These are phyloP conservation scores for Notothenia rossii DNA, from an alignment of 2,113 vertebrate species.

Conservation along the genomic window DNA sequence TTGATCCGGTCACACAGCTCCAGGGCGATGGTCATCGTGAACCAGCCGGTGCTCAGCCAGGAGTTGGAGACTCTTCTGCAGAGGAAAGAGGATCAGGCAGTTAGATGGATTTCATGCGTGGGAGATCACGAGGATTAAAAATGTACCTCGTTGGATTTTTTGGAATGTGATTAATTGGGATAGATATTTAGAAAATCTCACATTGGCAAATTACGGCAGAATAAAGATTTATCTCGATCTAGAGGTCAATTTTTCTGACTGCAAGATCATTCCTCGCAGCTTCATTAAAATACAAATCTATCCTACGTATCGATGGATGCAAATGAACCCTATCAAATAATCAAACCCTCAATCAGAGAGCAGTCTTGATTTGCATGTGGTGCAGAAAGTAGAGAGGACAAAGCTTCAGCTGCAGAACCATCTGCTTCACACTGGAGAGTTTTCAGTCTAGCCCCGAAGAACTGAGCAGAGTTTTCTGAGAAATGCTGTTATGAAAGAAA, in stretches of 20 bases:
- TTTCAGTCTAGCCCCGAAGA: background rate
- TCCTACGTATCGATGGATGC: slow-evolving; percentile 56
- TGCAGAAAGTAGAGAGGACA: slow-evolving; percentile 28
- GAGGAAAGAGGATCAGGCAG: slow-evolving; percentile 34
- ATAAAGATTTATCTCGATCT: slow-evolving; percentile 60
- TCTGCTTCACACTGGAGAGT: background rate
- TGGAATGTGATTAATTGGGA: slow-evolving; percentile 34
- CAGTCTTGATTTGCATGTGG: slow-evolving; percentile 18
- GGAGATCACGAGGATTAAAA: slow-evolving; percentile 23
- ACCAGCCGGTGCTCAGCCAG: slow-evolving; percentile 99
- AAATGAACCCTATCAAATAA: slow-evolving; percentile 72
- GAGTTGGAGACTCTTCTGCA: slow-evolving; percentile 97
- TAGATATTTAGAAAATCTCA: slow-evolving; percentile 49
- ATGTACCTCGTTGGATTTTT: slow-evolving; percentile 7
- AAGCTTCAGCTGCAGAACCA: slow-evolving; percentile 10
- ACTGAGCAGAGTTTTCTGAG: slow-evolving; percentile 20
- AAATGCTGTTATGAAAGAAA: slow-evolving; percentile 13
- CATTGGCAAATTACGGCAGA: slow-evolving; percentile 21
- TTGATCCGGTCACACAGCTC: slow-evolving; percentile 97
- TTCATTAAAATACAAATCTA: slow-evolving; percentile 73
- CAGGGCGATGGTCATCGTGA: slow-evolving; percentile 98
- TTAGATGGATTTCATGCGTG: slow-evolving; percentile 27
- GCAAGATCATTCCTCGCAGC: slow-evolving; percentile 52
- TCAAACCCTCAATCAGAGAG: slow-evolving; percentile 68
- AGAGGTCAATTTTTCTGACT: slow-evolving; percentile 51